These are phyloP conservation scores for Sinosuthora webbiana DNA, from an alignment of 2,113 vertebrate genomes.

Conservation along the genomic window DNA sequence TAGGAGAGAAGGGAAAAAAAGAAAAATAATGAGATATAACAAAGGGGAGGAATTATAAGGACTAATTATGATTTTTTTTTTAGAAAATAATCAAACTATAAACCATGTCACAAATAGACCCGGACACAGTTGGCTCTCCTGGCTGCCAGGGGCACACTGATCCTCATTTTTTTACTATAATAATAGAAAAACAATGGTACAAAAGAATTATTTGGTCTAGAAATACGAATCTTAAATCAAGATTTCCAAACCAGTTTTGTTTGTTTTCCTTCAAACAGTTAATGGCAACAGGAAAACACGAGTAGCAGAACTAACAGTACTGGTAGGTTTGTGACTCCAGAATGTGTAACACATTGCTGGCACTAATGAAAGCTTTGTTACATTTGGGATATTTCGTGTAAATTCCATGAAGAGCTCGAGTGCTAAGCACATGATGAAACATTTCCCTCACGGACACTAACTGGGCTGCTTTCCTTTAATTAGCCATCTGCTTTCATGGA, in stretches of 20 bases:
- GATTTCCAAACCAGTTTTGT: background rate
- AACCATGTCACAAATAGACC: background rate
- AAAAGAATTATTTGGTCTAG: background rate
- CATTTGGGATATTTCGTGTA: background rate
- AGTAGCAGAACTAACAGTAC: background rate
- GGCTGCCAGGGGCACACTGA: background rate
- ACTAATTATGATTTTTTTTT: background rate
- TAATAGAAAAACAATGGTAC: background rate
- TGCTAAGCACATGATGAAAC: background rate
- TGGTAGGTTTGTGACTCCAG: background rate
- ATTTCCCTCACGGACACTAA: background rate
- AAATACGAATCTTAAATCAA: background rate
- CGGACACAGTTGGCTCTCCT: background rate
- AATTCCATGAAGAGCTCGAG: background rate
- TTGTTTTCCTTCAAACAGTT: background rate
- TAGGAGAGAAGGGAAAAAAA: fast-evolving
- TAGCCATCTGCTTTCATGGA: constrained; percentile 10
- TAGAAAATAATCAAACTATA: background rate
- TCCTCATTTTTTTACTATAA: background rate
- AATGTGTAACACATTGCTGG: background rate
- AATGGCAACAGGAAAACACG: background rate
- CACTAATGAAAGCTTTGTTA: background rate
- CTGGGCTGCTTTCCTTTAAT: constrained; percentile 6
- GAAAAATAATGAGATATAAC: background rate
- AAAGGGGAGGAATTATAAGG: background rate